These are phyloP conservation scores for Drosophila pachea DNA, from an alignment of 1,140 invertebrate genomes.

Conservation along the genomic window DNA sequence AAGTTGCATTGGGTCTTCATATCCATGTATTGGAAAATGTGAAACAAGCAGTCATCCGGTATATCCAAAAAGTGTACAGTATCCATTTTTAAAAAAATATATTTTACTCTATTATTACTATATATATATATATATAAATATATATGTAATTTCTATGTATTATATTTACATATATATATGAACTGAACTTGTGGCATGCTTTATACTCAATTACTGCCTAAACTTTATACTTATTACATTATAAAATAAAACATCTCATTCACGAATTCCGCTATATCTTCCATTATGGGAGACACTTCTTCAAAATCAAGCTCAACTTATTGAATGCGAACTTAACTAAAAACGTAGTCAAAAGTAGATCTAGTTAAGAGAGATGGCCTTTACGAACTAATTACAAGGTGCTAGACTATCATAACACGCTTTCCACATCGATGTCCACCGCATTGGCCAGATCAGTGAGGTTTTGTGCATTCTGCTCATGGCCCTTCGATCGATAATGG, in stretches of 20 bases:
- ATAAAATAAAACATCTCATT: too few relatives aligned
- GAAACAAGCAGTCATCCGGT: slow-evolving; percentile 19
- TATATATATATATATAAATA: slow-evolving; percentile 1
- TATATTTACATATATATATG: neutral
- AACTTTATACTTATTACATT: neutral
- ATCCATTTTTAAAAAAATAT: slow-evolving; percentile 1
- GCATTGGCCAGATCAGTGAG: slow-evolving; percentile 5
- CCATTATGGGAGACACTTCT: too few relatives aligned
- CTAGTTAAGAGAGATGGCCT: neutral
- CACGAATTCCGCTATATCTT: too few relatives aligned
- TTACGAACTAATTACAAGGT: neutral
- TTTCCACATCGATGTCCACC: slow-evolving; percentile 44
- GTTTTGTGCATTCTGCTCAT: slow-evolving; percentile 34
- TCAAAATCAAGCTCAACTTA: too few relatives aligned
- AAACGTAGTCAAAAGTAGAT: neutral
- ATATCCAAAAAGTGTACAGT: slow-evolving; percentile 14
- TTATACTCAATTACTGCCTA: too few relatives aligned
- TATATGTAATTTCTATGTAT: too few relatives aligned
- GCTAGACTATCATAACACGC: slow-evolving; percentile 22
- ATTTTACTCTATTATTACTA: neutral
- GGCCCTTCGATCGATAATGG: slow-evolving; percentile 55
- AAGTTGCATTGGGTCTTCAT: slow-evolving; percentile 16
- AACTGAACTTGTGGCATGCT: neutral
- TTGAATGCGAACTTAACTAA: neutral
- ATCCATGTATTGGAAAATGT: slow-evolving; percentile 11